Percentiles rank a stretch among this genome's conserved stretches.
Conservation (phyloP, 2,797 vertebrate species). For the Sebastes hubbsi region DNA sequence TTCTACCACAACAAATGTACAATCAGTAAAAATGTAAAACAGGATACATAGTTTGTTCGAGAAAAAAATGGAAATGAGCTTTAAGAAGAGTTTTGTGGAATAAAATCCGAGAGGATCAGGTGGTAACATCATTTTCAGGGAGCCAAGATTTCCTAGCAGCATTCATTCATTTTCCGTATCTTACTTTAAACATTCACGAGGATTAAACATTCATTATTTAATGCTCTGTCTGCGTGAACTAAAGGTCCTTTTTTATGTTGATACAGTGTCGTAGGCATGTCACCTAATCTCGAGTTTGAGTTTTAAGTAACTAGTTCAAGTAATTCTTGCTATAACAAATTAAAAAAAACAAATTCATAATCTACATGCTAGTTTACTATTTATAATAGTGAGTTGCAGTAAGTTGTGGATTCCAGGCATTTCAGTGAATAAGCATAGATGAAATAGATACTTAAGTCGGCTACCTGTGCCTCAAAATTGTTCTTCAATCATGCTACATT, state of each 20-base stretch:
- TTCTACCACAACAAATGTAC: slow-evolving; percentile 24
- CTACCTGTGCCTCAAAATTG: background rate
- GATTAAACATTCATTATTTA: background rate
- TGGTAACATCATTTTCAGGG: background rate
- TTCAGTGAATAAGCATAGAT: slow-evolving; percentile 13
- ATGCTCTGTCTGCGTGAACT: background rate
- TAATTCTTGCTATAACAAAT: background rate
- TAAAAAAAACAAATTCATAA: background rate
- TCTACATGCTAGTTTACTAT: background rate
- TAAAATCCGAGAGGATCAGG: background rate
- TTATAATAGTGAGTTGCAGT: background rate
- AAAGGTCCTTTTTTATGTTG: background rate
- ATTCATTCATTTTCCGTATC: background rate
- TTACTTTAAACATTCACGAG: background rate
- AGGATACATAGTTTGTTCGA: background rate
- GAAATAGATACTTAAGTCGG: background rate
- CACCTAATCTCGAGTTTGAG: background rate
- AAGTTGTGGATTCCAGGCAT: slow-evolving; percentile 16
- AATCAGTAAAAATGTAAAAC: slow-evolving; percentile 3
- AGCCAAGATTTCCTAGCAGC: background rate
- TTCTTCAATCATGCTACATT: background rate
- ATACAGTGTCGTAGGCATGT: background rate
- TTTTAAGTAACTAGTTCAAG: background rate
- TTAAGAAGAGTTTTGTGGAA: background rate
- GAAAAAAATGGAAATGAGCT: background rate